Base-by-base conservation (phyloP, 2,888 invertebrate species). In the Melanargia galathea region DNA sequence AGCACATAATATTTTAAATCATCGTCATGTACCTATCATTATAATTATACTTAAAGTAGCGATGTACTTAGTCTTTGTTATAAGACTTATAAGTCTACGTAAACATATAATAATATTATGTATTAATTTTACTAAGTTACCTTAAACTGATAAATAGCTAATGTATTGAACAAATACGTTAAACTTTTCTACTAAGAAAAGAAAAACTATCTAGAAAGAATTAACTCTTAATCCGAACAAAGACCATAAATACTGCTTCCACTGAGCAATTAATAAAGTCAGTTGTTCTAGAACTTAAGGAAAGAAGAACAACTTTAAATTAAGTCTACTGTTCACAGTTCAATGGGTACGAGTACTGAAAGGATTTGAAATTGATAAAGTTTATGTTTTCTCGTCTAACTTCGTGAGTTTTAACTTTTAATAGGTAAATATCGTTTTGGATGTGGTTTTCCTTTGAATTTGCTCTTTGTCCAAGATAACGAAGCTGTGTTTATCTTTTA, bases 251-350 rank as follows among this genome's bases (percentile, higher is more conserved):
- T 46, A 48, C 33, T 35, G 52, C 45, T 35, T 64, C 62, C 60
- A 57, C 5, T 67, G 62, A 65, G 40, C 67, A 65, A 60, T 67
- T 64, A 60, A 63, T 63, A 55, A 65, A 67, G 63, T 67, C 48
- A 48, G 56, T 60, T 55, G 51, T 45, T 49, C 40, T 56, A n/a
- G 35, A 55, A 48, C 33, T 35, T 7, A n/a, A 20, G 16, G 24
- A 52, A 49, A 54, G 35, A 67, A 66, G 59, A 66, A 64, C 49
- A 66, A 64, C 30, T 65, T 67, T 65, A 67, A 65, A 65, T 65
- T 60, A 67, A 65, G 60, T 26, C 26, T 26, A 24, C 46, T 30
- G 49, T 48, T 55, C 52, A 45, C 46, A 35, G 51, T 52, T 65
- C 45, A 63, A 60, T 40, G 54, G 20, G 26, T 49, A 60, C 60